These are phyloP conservation scores for Neodiprion virginianus DNA, from an alignment of 1,140 invertebrate species.

Conservation along the genomic window DNA sequence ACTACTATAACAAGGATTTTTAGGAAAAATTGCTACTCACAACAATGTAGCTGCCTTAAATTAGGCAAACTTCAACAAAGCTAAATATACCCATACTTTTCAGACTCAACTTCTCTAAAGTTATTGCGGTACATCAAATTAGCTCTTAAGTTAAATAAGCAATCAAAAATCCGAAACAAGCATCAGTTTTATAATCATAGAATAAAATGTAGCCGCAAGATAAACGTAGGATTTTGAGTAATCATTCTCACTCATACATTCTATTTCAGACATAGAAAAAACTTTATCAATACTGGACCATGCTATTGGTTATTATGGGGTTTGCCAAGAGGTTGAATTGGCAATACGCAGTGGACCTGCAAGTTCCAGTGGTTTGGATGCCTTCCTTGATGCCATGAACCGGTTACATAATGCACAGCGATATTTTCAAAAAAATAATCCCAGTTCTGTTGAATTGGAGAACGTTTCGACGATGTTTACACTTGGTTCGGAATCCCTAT, in stretches of 20 bases:
- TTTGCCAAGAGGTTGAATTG: constrained; percentile 84
- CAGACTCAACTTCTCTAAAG: no score
- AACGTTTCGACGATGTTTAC: constrained; percentile 79
- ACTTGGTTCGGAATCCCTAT: constrained; percentile 67
- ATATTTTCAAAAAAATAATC: constrained; percentile 94
- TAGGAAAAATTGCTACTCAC: no score
- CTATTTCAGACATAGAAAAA: constrained; percentile 73
- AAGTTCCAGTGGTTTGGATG: constrained; percentile 69
- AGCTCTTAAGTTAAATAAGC: no score
- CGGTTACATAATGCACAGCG: constrained; percentile 84
- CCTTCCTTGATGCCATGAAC: constrained; percentile 83
- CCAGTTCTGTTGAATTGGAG: constrained; percentile 91
- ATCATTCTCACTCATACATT: constrained; percentile 3
- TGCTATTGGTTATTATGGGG: constrained; percentile 89
- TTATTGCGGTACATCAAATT: no score
- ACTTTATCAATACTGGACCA: constrained; percentile 83
- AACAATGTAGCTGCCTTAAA: no score
- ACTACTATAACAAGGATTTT: no score
- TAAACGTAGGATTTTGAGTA: no score
- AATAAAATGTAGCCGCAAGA: no score
- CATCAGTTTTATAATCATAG: no score
- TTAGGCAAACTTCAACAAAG: no score
- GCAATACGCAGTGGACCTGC: constrained; percentile 78
- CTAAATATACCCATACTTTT: no score
- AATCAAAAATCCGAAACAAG: no score